These are phyloP conservation scores for Sebastes fasciatus DNA, from an alignment of 2,113 vertebrate genomes.

Conservation along the genomic window DNA sequence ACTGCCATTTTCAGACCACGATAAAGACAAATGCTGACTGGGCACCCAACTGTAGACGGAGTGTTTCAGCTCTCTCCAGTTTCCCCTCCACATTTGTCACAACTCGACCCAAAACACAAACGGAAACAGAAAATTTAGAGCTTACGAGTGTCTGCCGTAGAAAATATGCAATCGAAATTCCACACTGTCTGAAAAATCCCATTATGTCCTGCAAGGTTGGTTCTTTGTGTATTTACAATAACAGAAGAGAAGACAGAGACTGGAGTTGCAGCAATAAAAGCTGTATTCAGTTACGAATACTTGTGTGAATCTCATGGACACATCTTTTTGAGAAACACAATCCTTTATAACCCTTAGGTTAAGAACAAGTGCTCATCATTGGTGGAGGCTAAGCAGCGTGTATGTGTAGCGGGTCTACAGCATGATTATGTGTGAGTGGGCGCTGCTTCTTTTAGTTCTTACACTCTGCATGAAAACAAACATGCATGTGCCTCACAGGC, in stretches of 20 bases:
- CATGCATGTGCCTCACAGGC: slow-evolving; percentile 17
- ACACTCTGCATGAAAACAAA: slow-evolving; percentile 24
- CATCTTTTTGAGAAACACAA: not conserved
- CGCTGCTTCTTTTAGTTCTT: not conserved
- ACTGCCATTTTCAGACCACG: not conserved
- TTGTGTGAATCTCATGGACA: not conserved
- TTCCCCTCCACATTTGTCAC: slow-evolving; percentile 3
- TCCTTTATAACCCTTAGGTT: not conserved
- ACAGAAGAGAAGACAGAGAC: not conserved
- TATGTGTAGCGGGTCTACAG: not conserved
- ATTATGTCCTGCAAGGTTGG: not conserved
- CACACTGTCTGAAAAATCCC: not conserved
- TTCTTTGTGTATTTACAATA: slow-evolving; percentile 8
- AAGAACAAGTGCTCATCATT: not conserved
- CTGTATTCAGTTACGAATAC: not conserved
- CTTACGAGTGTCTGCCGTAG: not conserved
- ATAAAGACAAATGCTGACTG: slow-evolving; percentile 13
- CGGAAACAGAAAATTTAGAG: not conserved
- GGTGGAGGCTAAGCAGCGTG: not conserved
- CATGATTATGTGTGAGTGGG: slow-evolving; percentile 8
- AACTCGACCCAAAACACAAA: not conserved
- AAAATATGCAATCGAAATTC: not conserved
- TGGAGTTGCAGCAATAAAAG: not conserved
- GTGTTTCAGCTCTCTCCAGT: not conserved
- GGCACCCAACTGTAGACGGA: not conserved